phyloP scores from a whole-genome alignment of 2,888 invertebrate species.

The Caenorhabditis sp. region DNA sequence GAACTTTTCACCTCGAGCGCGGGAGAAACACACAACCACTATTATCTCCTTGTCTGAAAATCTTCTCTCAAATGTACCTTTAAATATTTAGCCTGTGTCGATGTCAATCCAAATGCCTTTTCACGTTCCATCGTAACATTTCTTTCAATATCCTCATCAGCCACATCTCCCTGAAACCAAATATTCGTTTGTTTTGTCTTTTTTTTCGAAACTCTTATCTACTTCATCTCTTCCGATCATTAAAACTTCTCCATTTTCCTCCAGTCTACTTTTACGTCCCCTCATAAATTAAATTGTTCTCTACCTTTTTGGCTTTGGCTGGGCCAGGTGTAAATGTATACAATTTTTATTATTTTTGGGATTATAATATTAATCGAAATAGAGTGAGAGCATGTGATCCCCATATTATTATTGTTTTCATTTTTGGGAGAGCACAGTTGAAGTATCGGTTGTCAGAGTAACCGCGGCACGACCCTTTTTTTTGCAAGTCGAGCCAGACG shows the following conservation, averaged over 20 bases:
- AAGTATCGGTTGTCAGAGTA: background rate
- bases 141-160: conserved; percentile 17
- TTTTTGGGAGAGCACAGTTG: background rate
- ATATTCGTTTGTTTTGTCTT: background rate
- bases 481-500: too few relatives aligned
- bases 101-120: conserved; percentile 20
- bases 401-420: background rate
- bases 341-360: background rate
- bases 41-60: background rate
- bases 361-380: too few relatives aligned
- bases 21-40: too few relatives aligned
- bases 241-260: background rate
- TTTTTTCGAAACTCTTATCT: background rate
- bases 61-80: background rate
- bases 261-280: background rate
- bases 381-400: too few relatives aligned
- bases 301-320: background rate
- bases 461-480: background rate
- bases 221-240: background rate
- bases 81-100: background rate
- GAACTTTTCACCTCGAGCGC: too few relatives aligned
- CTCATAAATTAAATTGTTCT: background rate
- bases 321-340: background rate
- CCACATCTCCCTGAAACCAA: conserved; percentile 16
- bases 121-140: conserved; percentile 23